Evolutionary conservation across 2,797 vertebrate genomes (phyloP).

Genomic region (Falco berigora): DNA sequence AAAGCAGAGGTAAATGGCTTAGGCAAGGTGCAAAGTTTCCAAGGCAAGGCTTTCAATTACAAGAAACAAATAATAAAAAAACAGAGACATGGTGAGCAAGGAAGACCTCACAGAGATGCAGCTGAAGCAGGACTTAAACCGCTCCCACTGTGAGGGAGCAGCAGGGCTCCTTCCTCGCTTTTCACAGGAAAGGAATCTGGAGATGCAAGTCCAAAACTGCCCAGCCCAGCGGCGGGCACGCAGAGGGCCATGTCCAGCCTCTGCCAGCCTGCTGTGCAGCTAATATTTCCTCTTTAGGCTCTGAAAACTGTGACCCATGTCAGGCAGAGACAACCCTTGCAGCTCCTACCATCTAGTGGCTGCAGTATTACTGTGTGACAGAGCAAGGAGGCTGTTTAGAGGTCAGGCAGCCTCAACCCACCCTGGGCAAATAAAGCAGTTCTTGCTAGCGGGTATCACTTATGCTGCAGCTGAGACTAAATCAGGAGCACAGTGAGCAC

Average conservation of each 20-base stretch:
- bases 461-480: neutral
- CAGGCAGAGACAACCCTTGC: neutral
- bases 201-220: neutral
- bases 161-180: neutral
- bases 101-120: neutral
- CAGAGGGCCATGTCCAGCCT: neutral
- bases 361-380: neutral
- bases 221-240: neutral
- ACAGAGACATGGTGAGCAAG: neutral
- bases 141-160: neutral
- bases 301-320: neutral
- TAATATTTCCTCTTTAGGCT: neutral
- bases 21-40: neutral
- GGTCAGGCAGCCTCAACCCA: neutral
- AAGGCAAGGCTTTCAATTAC: neutral
- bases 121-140: neutral
- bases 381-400: neutral
- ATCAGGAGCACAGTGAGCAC: neutral
- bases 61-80: too few species aligned
- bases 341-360: conserved; percentile 59
- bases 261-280: neutral
- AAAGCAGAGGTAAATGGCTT: neutral
- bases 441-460: neutral
- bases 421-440: neutral
- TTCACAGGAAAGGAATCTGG: neutral